Base-by-base conservation (phyloP, 2,113 vertebrate species). In the Dicentrarchus labrax region DNA sequence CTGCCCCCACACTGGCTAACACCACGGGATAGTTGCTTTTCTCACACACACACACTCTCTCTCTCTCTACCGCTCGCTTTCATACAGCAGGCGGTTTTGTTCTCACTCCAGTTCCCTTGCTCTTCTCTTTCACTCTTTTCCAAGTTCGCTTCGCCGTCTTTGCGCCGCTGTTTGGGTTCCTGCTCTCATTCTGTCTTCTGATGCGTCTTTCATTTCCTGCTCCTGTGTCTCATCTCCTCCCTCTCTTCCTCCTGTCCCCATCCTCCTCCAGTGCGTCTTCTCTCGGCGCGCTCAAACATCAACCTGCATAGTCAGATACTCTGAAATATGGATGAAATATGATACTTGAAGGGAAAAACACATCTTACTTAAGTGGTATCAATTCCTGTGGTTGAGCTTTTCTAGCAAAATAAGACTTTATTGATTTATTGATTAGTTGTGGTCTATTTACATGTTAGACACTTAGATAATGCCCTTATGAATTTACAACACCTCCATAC, bases 1-100 rank as follows among this genome's bases (percentile, higher is more conserved):
- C 87, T 80, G 78, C 88, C 82, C 81, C 86, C 87, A 79, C 80
- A 85, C 86, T 78, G 85, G 67, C 88, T 62, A 59, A 71, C 90
- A 66, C 84, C 60, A 43, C 86, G 9, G 88, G 89, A 83, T 62
- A 13, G 86, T 66, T 80, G 79, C 86, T 82, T 74, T 64, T 21
- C 84, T 86, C 78, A 39, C 85, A 50, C 53, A 41, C 30, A 2
- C n/a, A n/a, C n/a, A n/a, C n/a, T n/a, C n/a, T n/a, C 43, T 45
- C 43, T 45, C 72, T 53, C 48, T 71, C 69, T 80, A 50, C 78
- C 16, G 30, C 57, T 79, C 45, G 13, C 82, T 92, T 87, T 85
- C 64, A 77, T 78, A 88, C 17, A 53, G 77, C 47, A 41, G 19
- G 66, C n/a, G 13, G 60, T 81, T 89, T 86, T 80, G 74, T 88